phyloP scores from a whole-genome alignment of 2,888 invertebrate species.

The Sicus ferrugineus region DNA sequence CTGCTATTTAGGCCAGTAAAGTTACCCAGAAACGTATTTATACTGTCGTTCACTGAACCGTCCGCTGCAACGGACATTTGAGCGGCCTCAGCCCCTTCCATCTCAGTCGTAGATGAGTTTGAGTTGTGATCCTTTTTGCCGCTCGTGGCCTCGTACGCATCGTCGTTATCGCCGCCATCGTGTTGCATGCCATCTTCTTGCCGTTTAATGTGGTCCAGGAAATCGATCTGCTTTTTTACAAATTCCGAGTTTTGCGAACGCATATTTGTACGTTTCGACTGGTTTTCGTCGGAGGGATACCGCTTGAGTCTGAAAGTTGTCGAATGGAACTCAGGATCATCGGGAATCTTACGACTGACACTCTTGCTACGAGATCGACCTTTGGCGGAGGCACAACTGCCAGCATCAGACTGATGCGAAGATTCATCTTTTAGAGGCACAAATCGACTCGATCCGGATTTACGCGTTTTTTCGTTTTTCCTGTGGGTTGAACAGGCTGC shows the following conservation, averaged over 20 bases:
- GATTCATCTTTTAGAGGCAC: slow-evolving; percentile 46
- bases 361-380: slow-evolving; percentile 58
- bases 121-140: slow-evolving; percentile 41
- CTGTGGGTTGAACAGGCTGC: neutral
- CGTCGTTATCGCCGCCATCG: slow-evolving; percentile 34
- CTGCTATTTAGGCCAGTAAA: slow-evolving; percentile 16
- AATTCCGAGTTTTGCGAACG: slow-evolving; percentile 73
- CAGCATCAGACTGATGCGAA: slow-evolving; percentile 9
- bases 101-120: slow-evolving; percentile 27
- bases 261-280: slow-evolving; percentile 66
- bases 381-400: slow-evolving; percentile 23
- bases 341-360: slow-evolving; percentile 40
- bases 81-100: neutral
- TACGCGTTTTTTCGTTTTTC: slow-evolving; percentile 35
- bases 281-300: slow-evolving; percentile 50
- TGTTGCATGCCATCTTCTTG: slow-evolving; percentile 35
- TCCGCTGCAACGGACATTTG: slow-evolving; percentile 2
- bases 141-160: slow-evolving; percentile 14
- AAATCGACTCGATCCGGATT: slow-evolving; percentile 35
- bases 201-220: slow-evolving; percentile 67
- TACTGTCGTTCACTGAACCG: slow-evolving; percentile 10
- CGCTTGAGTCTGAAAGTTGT: slow-evolving; percentile 35
- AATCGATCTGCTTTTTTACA: slow-evolving; percentile 70
- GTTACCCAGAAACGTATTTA: neutral
- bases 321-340: slow-evolving; percentile 3